These are phyloP conservation scores for Chlorops oryzae DNA, from an alignment of 1,140 invertebrate genomes.

Conservation along the genomic window DNA sequence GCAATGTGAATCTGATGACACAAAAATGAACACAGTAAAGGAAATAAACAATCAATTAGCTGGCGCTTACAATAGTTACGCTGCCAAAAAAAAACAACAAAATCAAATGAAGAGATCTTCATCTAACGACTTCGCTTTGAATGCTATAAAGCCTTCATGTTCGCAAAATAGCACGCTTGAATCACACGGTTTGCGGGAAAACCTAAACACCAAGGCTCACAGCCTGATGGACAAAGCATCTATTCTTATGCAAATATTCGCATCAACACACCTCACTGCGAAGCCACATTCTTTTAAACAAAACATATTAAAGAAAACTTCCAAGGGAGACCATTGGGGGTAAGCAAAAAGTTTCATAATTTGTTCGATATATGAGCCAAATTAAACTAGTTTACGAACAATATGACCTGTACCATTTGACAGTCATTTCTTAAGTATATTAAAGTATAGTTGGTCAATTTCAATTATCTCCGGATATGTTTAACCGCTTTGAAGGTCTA, in stretches of 20 bases:
- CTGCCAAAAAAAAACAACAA: conserved; percentile 34
- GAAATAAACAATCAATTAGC: conserved; percentile 24
- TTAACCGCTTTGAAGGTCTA: background rate
- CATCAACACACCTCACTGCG: conserved; percentile 79
- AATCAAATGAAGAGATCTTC: conserved; percentile 1
- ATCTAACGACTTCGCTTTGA: background rate
- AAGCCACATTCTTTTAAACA: conserved; percentile 59
- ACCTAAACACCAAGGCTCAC: conserved; percentile 42
- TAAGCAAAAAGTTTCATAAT: conserved; percentile 44
- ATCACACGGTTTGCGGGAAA: conserved; percentile 18
- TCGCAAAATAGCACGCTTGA: too few relatives aligned
- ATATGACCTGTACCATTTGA: too few relatives aligned
- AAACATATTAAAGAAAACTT: conserved; percentile 79
- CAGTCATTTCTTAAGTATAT: too few relatives aligned
- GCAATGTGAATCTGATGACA: conserved; percentile 63
- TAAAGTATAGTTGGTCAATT: too few relatives aligned
- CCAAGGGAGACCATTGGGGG: conserved; percentile 87
- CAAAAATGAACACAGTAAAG: conserved; percentile 15
- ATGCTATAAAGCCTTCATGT: too few relatives aligned
- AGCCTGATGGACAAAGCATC: conserved; percentile 75
- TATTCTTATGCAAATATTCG: conserved; percentile 84
- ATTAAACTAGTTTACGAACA: too few relatives aligned
- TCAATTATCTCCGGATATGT: conserved; percentile 1
- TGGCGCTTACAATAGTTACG: conserved; percentile 41
- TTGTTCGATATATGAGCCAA: too few relatives aligned